phyloP scores from a whole-genome alignment of 2,113 vertebrate species.

The Helogale parvula region DNA sequence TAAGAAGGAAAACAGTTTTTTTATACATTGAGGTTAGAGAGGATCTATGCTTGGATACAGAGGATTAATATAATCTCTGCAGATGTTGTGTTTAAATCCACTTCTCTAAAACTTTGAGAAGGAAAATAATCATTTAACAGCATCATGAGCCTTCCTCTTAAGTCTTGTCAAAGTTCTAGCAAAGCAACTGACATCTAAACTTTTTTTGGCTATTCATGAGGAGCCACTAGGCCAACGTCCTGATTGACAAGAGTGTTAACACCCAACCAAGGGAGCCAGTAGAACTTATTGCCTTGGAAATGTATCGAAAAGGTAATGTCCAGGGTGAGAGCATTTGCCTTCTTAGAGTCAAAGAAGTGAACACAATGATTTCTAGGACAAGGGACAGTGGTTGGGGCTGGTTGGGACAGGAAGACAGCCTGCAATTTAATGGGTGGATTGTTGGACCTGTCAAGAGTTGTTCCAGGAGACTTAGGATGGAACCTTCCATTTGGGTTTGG shows the following conservation, averaged over 20 bases:
- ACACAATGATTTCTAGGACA: conserved; percentile 61
- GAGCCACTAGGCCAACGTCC: too few species aligned
- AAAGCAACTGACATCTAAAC: too few species aligned
- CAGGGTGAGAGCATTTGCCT: conserved; percentile 22
- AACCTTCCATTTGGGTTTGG: conserved; percentile 76
- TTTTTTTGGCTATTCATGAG: too few species aligned
- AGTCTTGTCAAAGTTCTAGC: not conserved
- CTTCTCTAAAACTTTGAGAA: not conserved
- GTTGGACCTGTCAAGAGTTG: conserved; percentile 71
- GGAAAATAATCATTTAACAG: conserved; percentile 1
- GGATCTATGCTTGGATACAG: not conserved
- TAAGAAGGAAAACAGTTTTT: not conserved
- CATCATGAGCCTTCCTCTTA: not conserved
- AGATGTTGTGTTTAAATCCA: not conserved
- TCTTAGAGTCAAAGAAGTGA: conserved; percentile 21
- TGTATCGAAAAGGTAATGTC: conserved; percentile 48
- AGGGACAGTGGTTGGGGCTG: conserved; percentile 66
- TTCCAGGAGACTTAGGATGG: conserved; percentile 74
- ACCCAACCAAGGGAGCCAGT: not conserved
- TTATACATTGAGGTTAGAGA: not conserved
- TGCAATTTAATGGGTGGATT: conserved; percentile 73
- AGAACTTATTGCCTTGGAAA: conserved; percentile 22
- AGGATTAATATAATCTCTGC: not conserved
- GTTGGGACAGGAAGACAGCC: conserved; percentile 61
- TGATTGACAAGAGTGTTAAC: not conserved